These are phyloP conservation scores for Chaetorhynchus papuensis DNA, from an alignment of 2,113 vertebrate genomes.

Conservation along the genomic window DNA sequence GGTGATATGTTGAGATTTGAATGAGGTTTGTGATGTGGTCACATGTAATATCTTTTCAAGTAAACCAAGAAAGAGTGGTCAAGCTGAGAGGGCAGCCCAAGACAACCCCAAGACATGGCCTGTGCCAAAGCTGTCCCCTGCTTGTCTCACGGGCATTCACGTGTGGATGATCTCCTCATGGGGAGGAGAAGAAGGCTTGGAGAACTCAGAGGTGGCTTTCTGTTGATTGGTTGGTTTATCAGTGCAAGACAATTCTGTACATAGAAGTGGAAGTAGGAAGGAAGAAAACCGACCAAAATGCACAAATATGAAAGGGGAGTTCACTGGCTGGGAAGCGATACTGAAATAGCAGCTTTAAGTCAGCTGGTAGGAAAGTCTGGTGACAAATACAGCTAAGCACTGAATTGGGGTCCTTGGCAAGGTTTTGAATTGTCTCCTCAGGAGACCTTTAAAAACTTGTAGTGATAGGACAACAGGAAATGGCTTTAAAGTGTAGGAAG, in stretches of 20 bases:
- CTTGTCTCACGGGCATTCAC: no score
- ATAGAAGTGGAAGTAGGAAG: neutral
- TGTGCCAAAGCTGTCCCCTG: neutral
- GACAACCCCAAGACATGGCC: neutral
- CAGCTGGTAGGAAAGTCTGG: neutral
- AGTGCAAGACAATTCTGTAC: neutral
- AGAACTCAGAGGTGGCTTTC: neutral
- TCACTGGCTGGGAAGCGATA: accelerated
- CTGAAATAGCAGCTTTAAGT: neutral
- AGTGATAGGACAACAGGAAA: neutral
- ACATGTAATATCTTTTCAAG: neutral
- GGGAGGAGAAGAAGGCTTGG: neutral
- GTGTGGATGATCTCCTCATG: accelerated
- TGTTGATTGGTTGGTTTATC: neutral
- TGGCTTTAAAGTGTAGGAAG: neutral
- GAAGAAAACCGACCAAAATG: neutral
- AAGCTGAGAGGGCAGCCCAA: neutral
- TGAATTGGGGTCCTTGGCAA: neutral
- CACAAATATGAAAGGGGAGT: neutral
- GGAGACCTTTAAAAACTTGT: neutral
- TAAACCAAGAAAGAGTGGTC: neutral
- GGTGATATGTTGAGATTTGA: neutral
- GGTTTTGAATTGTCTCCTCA: neutral
- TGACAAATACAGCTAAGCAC: neutral
- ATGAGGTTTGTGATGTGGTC: neutral